Conservation (phyloP, 2,888 invertebrate genomes). For the Teleogryllus oceanicus region DNA sequence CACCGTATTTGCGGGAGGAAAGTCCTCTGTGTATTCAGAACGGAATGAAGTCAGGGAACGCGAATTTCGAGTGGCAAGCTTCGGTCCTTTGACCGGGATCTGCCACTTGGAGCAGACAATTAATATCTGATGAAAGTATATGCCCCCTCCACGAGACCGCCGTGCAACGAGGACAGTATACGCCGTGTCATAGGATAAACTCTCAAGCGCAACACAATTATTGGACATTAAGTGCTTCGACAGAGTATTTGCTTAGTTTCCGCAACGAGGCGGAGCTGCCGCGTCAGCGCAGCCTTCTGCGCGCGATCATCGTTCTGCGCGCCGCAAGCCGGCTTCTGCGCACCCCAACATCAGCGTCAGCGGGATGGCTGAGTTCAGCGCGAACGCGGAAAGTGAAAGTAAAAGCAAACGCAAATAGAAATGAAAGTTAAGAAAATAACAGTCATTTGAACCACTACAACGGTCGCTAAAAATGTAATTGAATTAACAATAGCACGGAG, state of each 20-base stretch:
- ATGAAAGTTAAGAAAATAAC: too few relatives aligned
- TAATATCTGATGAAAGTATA: slow-evolving; percentile 12
- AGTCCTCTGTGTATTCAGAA: not conserved
- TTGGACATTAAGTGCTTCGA: slow-evolving; percentile 18
- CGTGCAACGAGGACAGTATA: not conserved
- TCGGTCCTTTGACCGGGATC: not conserved
- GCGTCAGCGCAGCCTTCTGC: too few relatives aligned
- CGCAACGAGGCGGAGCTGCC: not conserved
- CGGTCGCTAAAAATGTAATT: too few relatives aligned
- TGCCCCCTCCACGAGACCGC: not conserved
- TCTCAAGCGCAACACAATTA: slow-evolving; percentile 10
- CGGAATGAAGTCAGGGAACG: not conserved
- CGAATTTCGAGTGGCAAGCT: slow-evolving; percentile 8
- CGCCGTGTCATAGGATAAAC: slow-evolving; percentile 6
- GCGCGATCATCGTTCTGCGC: too few relatives aligned
- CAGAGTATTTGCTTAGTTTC: slow-evolving; percentile 7
- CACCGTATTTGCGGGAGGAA: not conserved
- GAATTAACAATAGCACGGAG: too few relatives aligned
- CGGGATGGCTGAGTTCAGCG: too few relatives aligned
- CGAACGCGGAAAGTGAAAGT: too few relatives aligned
- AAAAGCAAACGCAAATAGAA: too few relatives aligned
- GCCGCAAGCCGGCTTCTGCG: too few relatives aligned
- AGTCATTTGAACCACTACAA: too few relatives aligned
- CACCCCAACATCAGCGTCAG: too few relatives aligned
- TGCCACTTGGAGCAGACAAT: slow-evolving; percentile 7